Evolutionary conservation across 2,113 vertebrate genomes (phyloP), one percentile per base, ranked within the genome.

Genomic region (Heliornis fulica): DNA sequence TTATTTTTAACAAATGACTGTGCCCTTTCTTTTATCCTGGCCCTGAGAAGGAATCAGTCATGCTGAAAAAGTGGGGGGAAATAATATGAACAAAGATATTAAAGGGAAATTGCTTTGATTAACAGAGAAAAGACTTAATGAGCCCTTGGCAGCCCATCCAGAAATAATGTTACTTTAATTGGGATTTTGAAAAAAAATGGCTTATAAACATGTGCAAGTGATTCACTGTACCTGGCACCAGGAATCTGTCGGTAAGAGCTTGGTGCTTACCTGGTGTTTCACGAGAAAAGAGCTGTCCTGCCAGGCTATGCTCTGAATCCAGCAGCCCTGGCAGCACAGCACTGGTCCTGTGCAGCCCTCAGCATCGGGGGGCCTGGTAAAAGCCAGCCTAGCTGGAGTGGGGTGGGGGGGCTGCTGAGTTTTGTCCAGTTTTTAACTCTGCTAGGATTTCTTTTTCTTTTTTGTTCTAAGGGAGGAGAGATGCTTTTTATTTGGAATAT

Each of bases 21-120:
- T 3, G 28, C 81, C 81, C 78, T 85, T 85, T 87, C 66, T 83
- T 85, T 70, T n/a, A 57, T 59, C 23, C n/a, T 51, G 29, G 34
- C 76, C 66, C 38, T 13, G 34, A 19, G 77, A 87, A 72, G 80
- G 78, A 82, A 83, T 51, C 69, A 68, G 77, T 68, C 66, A 17
- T 8, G 34, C 41, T 79, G 91, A 45, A 92, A 91, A 64, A 61
- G 61, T 18, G 10, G 46, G 31, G 6, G 50, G 29, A 45, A 2
- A 2, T 21, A 90, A 76, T 25, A 83, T 3, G 74, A 85, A 85
- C 50, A 74, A 69, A 84, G 53, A 87, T 17, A 22, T 54, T 91
- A 69, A 87, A 69, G 38, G 57, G 71, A 77, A 93, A 95, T 83
- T 34, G 66, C 89, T 93, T 43, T 91, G 78, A 85, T 90, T 87